Evolutionary conservation across 2,888 invertebrate genomes (phyloP), one percentile per base, ranked within the genome.

Genomic region (Metopia argyrocephala): DNA sequence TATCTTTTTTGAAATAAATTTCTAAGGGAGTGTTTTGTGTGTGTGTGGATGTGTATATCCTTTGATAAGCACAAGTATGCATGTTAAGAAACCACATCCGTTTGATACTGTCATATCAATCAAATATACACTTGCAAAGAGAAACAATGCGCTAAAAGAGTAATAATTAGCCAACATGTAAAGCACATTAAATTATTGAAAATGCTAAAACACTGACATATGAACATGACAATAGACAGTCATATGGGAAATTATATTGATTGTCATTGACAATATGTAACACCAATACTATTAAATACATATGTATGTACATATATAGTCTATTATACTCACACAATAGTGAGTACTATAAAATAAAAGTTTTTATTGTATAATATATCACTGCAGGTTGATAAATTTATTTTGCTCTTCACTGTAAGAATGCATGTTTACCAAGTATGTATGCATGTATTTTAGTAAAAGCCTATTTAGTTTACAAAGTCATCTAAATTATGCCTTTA

Each of bases 231-330:
- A 68, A 62, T 27, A n/a, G n/a, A 66, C 50, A 76, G 64, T 23
- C 80, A 64, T 80, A 57, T 76, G 80, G 80, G 80, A 76, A 80
- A 73, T 80, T 76, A 80, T 73, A 57, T 64, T 80, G 50, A 80
- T 75, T 75, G 66, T 79, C 75, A 66, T 46, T 76, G 71, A 69
- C 76, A 71, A 64, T 68, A 76, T 66, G n/a, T n/a, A n/a, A n/a
- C 61, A 71, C 48, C 62, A 71, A 61, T 66, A 61, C 25, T 21
- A 52, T 18, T 5, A 56, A 56, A 15, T n/a, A n/a, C 23, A 28
- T 48, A n/a, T 46, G 9, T 20, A 23, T 27, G 18, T 21, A 31
- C 31, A 28, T 12, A n/a, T n/a, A n/a, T n/a, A n/a, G n/a, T n/a
- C n/a, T n/a, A n/a, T n/a, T n/a, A n/a, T n/a, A n/a, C n/a, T n/a